A percentile compares a stretch with the other conserved stretches of the same genome.
These are phyloP conservation scores for Drosophila asahinai DNA, from an alignment of 1,140 invertebrate species.

Conservation along the genomic window DNA sequence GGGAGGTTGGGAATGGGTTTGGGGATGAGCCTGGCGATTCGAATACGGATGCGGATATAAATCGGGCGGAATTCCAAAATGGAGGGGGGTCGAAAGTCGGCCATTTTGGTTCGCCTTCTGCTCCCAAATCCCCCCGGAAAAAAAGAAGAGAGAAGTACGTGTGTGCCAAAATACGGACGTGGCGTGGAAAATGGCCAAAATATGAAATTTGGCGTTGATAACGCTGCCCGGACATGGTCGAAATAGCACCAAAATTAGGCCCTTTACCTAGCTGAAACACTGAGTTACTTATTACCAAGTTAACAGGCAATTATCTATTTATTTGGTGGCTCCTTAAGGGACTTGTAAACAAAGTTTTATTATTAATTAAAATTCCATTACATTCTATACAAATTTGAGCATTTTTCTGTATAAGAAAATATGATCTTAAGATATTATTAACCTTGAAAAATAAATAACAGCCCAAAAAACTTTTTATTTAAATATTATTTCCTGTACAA, in stretches of 20 bases:
- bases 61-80: not conserved
- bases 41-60: constrained; percentile 3
- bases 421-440: not conserved
- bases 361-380: too few species aligned
- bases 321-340: not conserved
- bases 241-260: constrained; percentile 5
- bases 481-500: too few species aligned
- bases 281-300: not conserved
- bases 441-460: not conserved
- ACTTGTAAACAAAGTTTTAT: too few species aligned
- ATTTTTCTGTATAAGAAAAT: not conserved
- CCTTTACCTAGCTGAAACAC: not conserved
- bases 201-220: constrained; percentile 23
- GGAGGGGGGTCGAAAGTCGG: constrained; percentile 23
- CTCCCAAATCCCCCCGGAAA: not conserved
- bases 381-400: too few species aligned
- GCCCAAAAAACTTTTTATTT: too few species aligned
- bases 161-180: constrained; percentile 35
- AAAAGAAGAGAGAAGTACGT: constrained; percentile 9
- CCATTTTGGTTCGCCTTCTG: constrained; percentile 58
- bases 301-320: not conserved
- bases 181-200: constrained; percentile 13
- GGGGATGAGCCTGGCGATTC: not conserved
- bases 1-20: not conserved
- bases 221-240: not conserved